phyloP scores from a whole-genome alignment of 2,888 invertebrate genomes.

The Drosophila suboccidentalis region DNA sequence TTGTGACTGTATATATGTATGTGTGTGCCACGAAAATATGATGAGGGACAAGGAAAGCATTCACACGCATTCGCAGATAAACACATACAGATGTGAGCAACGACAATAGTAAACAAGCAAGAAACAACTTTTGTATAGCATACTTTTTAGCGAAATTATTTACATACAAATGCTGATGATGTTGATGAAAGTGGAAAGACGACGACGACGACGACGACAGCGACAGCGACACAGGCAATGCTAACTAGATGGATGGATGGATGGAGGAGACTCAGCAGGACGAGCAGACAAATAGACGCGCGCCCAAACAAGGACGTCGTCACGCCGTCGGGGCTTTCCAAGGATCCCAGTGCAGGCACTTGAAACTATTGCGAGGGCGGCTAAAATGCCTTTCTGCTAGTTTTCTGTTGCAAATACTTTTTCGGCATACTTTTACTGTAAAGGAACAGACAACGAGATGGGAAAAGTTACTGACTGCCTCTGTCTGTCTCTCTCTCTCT shows the following conservation, averaged over 20 bases:
- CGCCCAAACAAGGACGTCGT: slow-evolving; percentile 54
- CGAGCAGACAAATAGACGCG: slow-evolving; percentile 29
- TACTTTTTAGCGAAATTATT: slow-evolving; percentile 69
- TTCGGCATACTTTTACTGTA: slow-evolving; percentile 32
- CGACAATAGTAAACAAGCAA: slow-evolving; percentile 46
- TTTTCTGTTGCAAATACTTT: slow-evolving; percentile 54
- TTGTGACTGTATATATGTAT: slow-evolving; percentile 2
- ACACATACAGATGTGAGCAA: slow-evolving; percentile 18
- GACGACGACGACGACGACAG: slow-evolving; percentile 25
- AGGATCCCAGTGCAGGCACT: slow-evolving; percentile 49
- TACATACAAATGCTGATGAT: slow-evolving; percentile 69
- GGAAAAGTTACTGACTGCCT: slow-evolving; percentile 12
- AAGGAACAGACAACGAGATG: slow-evolving; percentile 1
- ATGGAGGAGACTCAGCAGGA: slow-evolving; percentile 18
- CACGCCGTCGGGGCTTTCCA: slow-evolving; percentile 45
- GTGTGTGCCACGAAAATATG: slow-evolving; percentile 42
- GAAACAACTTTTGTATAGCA: slow-evolving; percentile 60
- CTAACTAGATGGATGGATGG: slow-evolving; percentile 12
- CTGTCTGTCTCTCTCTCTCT: not conserved
- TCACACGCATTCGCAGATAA: slow-evolving; percentile 9
- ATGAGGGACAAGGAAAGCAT: slow-evolving; percentile 30
- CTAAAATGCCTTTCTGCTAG: slow-evolving; percentile 57
- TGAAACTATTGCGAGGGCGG: slow-evolving; percentile 58
- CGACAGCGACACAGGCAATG: slow-evolving; percentile 22
- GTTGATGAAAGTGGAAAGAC: slow-evolving; percentile 65